A percentile compares a stretch with the other conserved stretches of the same genome.
Conservation (phyloP, 2,888 invertebrate genomes). For the Drosophila anomalata region DNA sequence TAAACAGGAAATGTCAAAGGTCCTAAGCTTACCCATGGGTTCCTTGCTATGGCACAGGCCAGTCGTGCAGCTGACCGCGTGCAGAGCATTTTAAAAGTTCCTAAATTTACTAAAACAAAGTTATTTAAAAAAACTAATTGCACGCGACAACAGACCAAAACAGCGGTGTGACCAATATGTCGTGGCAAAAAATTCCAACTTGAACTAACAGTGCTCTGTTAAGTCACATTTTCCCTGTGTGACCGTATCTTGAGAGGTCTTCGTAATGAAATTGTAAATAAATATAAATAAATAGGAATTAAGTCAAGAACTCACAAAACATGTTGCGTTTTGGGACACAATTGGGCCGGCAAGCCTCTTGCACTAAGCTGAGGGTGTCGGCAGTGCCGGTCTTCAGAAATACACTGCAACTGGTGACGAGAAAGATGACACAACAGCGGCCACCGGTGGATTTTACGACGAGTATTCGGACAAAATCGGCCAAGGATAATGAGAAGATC, state of each 20-base stretch:
- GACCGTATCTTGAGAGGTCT: neutral
- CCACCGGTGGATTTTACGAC: constrained; percentile 47
- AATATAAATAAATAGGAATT: constrained; percentile 5
- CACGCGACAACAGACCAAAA: constrained; percentile 31
- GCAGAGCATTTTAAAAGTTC: constrained; percentile 68
- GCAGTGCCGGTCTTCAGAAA: constrained; percentile 4
- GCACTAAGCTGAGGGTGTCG: neutral
- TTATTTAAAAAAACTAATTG: constrained; percentile 13
- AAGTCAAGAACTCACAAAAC: neutral
- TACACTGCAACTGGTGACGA: constrained; percentile 18
- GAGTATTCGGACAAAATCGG: constrained; percentile 38
- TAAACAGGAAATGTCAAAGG: rapidly evolving
- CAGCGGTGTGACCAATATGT: constrained; percentile 19
- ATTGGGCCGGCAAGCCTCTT: constrained; percentile 41
- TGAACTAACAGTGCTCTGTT: neutral
- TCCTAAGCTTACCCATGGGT: constrained; percentile 58
- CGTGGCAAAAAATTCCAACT: neutral
- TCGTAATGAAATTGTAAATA: constrained; percentile 14
- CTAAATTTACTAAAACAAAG: constrained; percentile 47
- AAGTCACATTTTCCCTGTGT: neutral
- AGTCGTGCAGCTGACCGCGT: constrained; percentile 61
- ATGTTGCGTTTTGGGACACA: constrained; percentile 53
- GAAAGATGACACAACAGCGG: constrained; percentile 57
- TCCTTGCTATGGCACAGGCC: constrained; percentile 40
- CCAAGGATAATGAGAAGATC: constrained; percentile 72